Base-by-base conservation (phyloP, 2,888 invertebrate species). In the Leucoptera coffeella region DNA sequence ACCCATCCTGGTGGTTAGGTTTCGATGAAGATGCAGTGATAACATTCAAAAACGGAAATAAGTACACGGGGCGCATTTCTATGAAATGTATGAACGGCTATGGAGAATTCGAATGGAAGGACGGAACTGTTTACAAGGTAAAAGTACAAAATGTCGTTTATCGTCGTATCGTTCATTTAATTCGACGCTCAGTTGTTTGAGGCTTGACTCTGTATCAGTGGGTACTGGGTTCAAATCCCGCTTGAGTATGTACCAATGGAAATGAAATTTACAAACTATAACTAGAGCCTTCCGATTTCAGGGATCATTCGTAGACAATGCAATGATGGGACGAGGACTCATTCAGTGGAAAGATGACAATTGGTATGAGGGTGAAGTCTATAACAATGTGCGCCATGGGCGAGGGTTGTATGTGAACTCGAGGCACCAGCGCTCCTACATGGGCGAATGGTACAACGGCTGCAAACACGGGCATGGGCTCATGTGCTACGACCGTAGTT, bases 351-450 rank as follows among this genome's bases (percentile, higher is more conserved):
- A 73, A 29, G 71, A 77, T 36, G 56, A 73, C 30, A 65, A 67
- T 17, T 71, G 67, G 61, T 80, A 78, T 34, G 57, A 73, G 34
- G 80, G 80, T 0, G 61, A 74, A n/a, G 74, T 80, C 38, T 38
- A 40, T 10, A 58, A 65, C 2, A 77, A 78, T 30, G 39, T 72
- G 28, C 73, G 77, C 1, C 60, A 77, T 23, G 79, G 80, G 1
- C 41, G 40, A 19, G 80, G 79, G 1, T 42, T 67, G 11, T 67
- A 53, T 32, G 67, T 65, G 12, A 50, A 67, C 35, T 62, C 67
- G 2, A 50, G 62, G 6, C 36, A 30, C 5, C 64, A 61, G 34
- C 42, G 49, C 4, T 58, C 50, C 0, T 69, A 67, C 32, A 23
- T 40, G 3, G 72, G 77, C 4, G 48, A 54, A 5, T 79, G 77